Evolutionary conservation across 2,113 vertebrate species (phyloP).

Genomic region (Muntiacus reevesi): DNA sequence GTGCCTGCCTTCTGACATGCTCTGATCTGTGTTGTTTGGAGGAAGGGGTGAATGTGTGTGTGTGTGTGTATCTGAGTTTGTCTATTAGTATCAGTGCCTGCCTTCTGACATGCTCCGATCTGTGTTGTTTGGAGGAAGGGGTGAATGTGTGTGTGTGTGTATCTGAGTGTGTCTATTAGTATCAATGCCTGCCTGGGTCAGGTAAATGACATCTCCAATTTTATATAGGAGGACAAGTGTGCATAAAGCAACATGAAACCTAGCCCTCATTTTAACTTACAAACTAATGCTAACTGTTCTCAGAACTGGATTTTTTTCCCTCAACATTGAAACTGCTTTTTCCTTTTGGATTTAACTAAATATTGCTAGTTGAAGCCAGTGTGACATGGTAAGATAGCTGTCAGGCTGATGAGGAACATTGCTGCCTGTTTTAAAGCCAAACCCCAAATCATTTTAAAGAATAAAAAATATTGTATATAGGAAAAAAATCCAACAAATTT

Average conservation of each 20-base stretch:
- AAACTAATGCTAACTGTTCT: conserved; percentile 27
- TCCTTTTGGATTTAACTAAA: background rate
- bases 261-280: background rate
- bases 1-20: background rate
- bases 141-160: background rate
- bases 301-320: background rate
- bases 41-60: background rate
- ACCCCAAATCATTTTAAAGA: conserved; percentile 42
- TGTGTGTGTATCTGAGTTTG: background rate
- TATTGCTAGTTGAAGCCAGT: background rate
- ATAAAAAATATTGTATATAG: background rate
- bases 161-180: background rate
- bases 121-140: background rate
- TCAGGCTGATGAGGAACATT: background rate
- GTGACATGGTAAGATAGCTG: background rate
- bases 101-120: background rate
- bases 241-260: background rate
- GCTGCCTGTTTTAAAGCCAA: conserved; percentile 45
- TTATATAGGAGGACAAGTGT: conserved; percentile 7
- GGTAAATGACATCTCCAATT: background rate
- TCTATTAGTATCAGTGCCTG: background rate
- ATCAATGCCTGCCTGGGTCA: background rate
- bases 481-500: background rate
- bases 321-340: background rate
- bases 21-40: background rate